Evolutionary conservation across 2,888 invertebrate species (phyloP).

Genomic region (Cryptocephalus primarius): DNA sequence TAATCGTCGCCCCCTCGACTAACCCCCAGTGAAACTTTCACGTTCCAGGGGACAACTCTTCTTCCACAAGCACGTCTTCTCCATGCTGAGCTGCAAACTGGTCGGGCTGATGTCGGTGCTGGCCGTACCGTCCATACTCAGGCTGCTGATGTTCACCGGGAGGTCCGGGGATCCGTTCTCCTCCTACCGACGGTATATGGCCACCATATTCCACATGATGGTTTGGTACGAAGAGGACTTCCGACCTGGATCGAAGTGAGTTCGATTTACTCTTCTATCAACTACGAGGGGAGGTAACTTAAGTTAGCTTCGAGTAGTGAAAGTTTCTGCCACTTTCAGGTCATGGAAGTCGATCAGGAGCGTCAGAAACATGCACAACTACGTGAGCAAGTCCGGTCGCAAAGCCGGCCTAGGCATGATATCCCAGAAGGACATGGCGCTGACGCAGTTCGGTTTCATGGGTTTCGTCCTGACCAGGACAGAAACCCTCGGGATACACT

Average conservation of each 20-base stretch:
- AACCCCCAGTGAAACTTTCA: background rate
- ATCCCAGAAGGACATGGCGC: slow-evolving; percentile 72
- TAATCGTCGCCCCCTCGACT: slow-evolving; percentile 22
- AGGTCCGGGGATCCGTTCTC: slow-evolving; percentile 53
- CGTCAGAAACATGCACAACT: slow-evolving; percentile 56
- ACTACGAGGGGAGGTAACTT: too few species aligned
- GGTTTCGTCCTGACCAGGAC: slow-evolving; percentile 52
- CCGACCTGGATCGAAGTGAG: slow-evolving; percentile 47
- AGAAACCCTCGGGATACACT: slow-evolving; percentile 49
- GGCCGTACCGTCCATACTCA: slow-evolving; percentile 61
- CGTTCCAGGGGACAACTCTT: slow-evolving; percentile 59
- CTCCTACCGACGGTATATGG: slow-evolving; percentile 67
- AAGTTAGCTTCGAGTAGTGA: too few species aligned
- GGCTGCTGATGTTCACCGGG: slow-evolving; percentile 58
- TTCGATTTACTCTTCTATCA: too few species aligned
- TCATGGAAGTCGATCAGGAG: slow-evolving; percentile 58
- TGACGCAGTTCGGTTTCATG: slow-evolving; percentile 83
- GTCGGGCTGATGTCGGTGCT: slow-evolving; percentile 65
- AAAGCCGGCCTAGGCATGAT: slow-evolving; percentile 46
- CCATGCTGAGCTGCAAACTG: slow-evolving; percentile 61
- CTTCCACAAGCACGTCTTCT: slow-evolving; percentile 57
- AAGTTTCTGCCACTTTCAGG: slow-evolving; percentile 32
- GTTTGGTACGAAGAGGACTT: slow-evolving; percentile 70
- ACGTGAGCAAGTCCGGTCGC: slow-evolving; percentile 45
- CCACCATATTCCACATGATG: slow-evolving; percentile 65